Conservation (phyloP, 1,140 invertebrate species). For the Diachasma alloeum region DNA sequence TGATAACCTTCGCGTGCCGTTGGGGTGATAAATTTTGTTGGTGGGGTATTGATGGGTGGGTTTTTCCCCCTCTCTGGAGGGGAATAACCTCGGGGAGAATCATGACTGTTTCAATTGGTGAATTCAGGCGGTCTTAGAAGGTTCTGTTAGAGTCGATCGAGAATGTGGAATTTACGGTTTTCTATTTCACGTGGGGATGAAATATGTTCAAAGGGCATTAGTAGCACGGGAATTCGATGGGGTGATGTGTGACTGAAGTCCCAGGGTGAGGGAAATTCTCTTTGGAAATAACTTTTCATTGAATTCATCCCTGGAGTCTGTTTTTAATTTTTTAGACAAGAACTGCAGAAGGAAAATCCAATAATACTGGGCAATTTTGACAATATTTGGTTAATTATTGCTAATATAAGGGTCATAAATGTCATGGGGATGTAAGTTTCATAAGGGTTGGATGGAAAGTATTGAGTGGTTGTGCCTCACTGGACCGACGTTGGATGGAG, state of each 20-base stretch:
- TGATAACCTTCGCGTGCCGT: background rate
- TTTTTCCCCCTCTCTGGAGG: background rate
- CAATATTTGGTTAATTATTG: too few relatives aligned
- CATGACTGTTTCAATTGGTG: constrained; percentile 10
- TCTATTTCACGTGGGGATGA: background rate
- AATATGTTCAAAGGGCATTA: background rate
- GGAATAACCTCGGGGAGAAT: background rate
- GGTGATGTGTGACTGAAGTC: too few relatives aligned
- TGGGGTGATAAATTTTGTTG: constrained; percentile 14
- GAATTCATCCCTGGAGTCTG: too few relatives aligned
- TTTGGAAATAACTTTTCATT: too few relatives aligned
- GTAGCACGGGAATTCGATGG: background rate
- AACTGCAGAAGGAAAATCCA: background rate
- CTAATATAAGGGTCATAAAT: too few relatives aligned
- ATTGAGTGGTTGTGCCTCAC: too few relatives aligned
- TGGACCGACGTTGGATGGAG: too few relatives aligned
- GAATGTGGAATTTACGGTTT: constrained; percentile 22
- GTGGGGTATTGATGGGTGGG: background rate
- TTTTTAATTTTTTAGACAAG: too few relatives aligned
- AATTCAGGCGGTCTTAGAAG: background rate
- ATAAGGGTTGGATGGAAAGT: too few relatives aligned
- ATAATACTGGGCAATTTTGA: too few relatives aligned
- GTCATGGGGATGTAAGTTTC: too few relatives aligned
- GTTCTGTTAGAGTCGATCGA: background rate
- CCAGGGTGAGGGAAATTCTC: background rate